A percentile compares a stretch with the other conserved stretches of the same genome.
phyloP scores from a whole-genome alignment of 2,113 vertebrate species.

The Gorsachius goisagi region DNA sequence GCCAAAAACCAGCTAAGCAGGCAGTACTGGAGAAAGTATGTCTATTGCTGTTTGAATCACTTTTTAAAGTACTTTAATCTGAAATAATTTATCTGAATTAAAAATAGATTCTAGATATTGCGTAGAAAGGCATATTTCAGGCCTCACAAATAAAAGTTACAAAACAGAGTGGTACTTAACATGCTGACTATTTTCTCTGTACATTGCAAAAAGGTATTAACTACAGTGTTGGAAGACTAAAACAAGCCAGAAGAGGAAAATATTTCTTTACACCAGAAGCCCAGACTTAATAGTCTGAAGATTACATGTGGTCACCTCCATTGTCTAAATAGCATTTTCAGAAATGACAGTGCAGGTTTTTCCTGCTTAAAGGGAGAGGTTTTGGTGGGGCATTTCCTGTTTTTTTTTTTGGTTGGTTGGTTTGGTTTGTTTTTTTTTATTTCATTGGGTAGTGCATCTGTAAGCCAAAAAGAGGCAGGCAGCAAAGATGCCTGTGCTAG shows the following conservation, averaged over 20 bases:
- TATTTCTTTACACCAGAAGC: not conserved
- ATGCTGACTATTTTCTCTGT: not conserved
- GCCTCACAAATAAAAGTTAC: not conserved
- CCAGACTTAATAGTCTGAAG: not conserved
- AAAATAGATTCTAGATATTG: not conserved
- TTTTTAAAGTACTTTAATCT: not conserved
- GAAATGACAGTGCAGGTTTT: not conserved
- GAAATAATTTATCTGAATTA: not conserved
- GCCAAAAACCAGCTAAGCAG: not conserved
- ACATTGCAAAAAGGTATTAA: not conserved
- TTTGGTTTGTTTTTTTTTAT: not conserved
- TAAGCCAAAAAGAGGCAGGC: not conserved
- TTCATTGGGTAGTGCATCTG: not conserved
- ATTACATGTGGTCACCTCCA: not conserved
- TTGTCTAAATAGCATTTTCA: not conserved
- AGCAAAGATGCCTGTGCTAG: not conserved
- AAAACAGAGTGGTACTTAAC: not conserved
- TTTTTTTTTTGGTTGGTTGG: not conserved
- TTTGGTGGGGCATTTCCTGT: not conserved
- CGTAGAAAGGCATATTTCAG: not conserved
- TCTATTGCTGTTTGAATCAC: not conserved
- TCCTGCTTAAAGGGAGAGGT: not conserved
- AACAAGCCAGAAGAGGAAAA: not conserved
- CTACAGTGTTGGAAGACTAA: not conserved
- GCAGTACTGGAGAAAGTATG: not conserved